These are phyloP conservation scores for cattle (Bos taurus) DNA, from an alignment of 2,113 vertebrate genomes.

Conservation along the genomic window DNA sequence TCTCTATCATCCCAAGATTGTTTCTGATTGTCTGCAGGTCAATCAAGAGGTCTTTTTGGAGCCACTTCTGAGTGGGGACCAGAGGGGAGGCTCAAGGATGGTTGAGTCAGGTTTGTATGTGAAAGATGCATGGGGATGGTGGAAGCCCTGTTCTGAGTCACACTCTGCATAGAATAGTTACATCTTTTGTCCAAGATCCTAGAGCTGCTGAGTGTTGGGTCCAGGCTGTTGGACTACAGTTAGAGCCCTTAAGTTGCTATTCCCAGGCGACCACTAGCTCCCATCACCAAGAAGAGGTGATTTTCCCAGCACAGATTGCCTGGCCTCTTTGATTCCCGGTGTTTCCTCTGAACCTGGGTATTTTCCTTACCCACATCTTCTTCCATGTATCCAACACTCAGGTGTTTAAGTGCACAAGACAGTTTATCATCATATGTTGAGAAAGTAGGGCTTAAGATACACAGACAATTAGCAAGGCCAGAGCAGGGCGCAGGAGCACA, in stretches of 20 bases:
- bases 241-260: background rate
- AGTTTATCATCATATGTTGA: background rate
- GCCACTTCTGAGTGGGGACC: background rate
- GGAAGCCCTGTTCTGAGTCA: background rate
- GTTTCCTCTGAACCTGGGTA: background rate
- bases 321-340: background rate
- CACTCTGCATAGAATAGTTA: background rate
- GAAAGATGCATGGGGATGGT: background rate
- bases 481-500: background rate
- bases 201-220: background rate
- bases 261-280: background rate
- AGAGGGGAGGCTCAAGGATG: background rate
- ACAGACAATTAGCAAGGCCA: background rate
- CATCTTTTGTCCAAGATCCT: background rate
- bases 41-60: slow-evolving; percentile 29
- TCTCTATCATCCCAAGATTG: background rate
- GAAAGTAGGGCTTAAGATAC: background rate
- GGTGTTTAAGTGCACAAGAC: background rate
- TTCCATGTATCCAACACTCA: background rate
- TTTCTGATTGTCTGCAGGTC: slow-evolving; percentile 24
- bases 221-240: background rate
- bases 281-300: background rate
- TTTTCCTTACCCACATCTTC: background rate
- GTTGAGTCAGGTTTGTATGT: background rate
- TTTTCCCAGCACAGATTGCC: background rate